Conservation (phyloP, 2,797 vertebrate genomes). For the Hirundo rustica region DNA sequence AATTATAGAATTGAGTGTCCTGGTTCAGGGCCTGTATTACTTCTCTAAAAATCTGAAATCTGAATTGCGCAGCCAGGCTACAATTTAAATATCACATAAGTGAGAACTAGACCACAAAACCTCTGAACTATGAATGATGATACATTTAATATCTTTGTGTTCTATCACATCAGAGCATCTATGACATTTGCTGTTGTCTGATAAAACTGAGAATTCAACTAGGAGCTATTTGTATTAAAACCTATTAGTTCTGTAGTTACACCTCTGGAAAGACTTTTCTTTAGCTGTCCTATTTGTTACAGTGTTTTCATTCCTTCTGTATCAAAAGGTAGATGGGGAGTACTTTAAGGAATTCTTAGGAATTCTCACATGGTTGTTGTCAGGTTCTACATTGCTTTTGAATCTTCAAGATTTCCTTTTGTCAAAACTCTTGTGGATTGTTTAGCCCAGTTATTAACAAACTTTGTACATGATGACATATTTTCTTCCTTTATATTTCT, state of each 20-base stretch:
- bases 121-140: background rate
- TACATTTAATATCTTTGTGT: background rate
- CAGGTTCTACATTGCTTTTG: background rate
- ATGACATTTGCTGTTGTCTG: background rate
- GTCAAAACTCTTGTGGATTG: background rate
- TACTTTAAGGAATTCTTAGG: background rate
- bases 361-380: background rate
- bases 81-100: background rate
- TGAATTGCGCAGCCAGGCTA: background rate
- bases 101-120: background rate
- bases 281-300: background rate
- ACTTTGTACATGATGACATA: background rate
- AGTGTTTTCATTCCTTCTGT: background rate
- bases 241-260: background rate
- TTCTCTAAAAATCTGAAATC: background rate
- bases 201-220: background rate
- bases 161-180: background rate
- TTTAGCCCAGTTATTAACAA: background rate
- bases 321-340: background rate
- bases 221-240: background rate
- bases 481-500: background rate
- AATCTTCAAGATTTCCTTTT: background rate
- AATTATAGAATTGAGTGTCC: background rate
- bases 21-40: background rate
- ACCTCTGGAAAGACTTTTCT: background rate